Evolutionary conservation across 2,888 invertebrate species (phyloP), one percentile per base, ranked within the genome.

Genomic region (Trichogramma evanescens): DNA sequence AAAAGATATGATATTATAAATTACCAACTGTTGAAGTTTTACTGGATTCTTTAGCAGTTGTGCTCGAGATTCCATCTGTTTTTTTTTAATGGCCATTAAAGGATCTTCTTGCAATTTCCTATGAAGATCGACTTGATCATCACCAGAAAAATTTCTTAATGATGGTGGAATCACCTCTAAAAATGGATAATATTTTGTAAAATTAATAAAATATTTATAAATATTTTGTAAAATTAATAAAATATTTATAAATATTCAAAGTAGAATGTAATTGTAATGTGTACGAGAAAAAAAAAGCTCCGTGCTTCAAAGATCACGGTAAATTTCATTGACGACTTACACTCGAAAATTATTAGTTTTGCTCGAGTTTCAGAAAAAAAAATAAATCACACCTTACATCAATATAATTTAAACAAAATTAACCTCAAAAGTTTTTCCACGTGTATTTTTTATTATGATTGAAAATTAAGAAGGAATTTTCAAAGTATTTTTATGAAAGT

Each of bases 31-130:
- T 67, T 93, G 93, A 67, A 97, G 80, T 77, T 93, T 93, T 0
- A 96, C 85, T 1, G 96, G 96, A 82, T 97, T 97, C 70, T 93
- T 91, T 4, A 97, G 77, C 44, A 97, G 81, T 62, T 91, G 89
- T 62, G 88, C 86, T 48, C 91, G 82, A 0, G 91, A 89, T 72
- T 96, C 95, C 74, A 94, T 87, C 79, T 96, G 95, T 58, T 90
- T 85, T 72, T 93, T 91, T 70, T 89, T 91, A 6, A 97, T 95
- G 4, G 89, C 83, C 73, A 93, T 87, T 46, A 97, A 78, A 0
- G 97, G 97, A 81, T 97, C 97, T 78, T 97, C 96, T 74, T 95
- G 86, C 65, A 95, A 83, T 79, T 96, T 96, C 26, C 93, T 85
- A 51, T 86, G 87, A 71, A 95, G 82, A 76, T 96, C 95, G 8